phyloP scores from a whole-genome alignment of 2,797 vertebrate species.

The Adrianichthys oophorus region DNA sequence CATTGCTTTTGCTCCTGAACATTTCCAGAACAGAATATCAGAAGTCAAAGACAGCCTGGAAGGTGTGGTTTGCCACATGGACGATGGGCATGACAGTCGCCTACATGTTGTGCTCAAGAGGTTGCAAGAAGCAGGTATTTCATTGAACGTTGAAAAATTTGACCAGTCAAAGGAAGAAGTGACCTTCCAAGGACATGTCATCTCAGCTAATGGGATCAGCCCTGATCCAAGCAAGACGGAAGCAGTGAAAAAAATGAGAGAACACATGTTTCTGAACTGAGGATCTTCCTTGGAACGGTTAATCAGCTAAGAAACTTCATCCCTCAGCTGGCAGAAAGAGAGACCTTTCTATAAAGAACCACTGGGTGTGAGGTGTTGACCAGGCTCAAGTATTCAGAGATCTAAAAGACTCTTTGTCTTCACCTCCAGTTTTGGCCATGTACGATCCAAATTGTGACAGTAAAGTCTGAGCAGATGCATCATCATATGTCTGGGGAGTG shows the following conservation, averaged over 20 bases:
- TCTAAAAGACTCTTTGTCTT: not conserved
- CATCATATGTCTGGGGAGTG: not conserved
- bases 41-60: not conserved
- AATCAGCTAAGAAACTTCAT: not conserved
- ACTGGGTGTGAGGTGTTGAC: not conserved
- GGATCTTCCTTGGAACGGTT: not conserved
- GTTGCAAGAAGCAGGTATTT: not conserved
- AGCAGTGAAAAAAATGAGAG: not conserved
- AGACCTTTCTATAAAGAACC: not conserved
- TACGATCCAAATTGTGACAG: slow-evolving; percentile 5
- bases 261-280: not conserved
- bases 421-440: slow-evolving; percentile 8
- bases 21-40: not conserved
- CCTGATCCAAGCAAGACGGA: not conserved
- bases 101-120: not conserved
- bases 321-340: not conserved
- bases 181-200: not conserved
- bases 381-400: not conserved
- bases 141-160: not conserved
- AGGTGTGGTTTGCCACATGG: slow-evolving; percentile 2
- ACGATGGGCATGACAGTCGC: not conserved
- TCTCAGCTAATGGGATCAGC: not conserved
- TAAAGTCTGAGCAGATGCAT: slow-evolving; percentile 9
- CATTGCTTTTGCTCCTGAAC: not conserved
- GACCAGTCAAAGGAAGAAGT: not conserved